A percentile compares a stretch with the other conserved stretches of the same genome.
Evolutionary conservation across 2,888 invertebrate species (phyloP).

Genomic region (Tetragonisca angustula): DNA sequence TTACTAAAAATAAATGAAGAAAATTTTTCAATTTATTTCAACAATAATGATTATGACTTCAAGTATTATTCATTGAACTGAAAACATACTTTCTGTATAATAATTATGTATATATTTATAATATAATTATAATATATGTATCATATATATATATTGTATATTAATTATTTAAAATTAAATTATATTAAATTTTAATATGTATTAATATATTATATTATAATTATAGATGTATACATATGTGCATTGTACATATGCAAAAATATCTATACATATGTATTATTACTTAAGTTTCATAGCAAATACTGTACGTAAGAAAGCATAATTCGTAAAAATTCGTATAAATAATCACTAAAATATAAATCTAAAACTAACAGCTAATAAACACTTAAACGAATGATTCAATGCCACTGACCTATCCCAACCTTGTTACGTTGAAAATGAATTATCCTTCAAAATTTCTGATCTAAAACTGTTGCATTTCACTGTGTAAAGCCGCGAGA

Average conservation of each 20-base stretch:
- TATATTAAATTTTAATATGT: no score
- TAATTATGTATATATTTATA: no score
- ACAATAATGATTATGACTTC: neutral
- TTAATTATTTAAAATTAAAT: no score
- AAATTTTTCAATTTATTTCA: neutral
- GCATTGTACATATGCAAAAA: no score
- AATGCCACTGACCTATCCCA: neutral
- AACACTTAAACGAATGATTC: neutral
- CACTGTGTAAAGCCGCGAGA: neutral
- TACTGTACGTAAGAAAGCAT: neutral
- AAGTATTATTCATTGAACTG: neutral
- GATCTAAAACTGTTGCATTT: neutral
- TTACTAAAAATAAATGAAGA: neutral
- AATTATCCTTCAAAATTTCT: neutral
- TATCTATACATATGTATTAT: neutral
- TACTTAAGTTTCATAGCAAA: neutral
- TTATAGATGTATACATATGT: no score
- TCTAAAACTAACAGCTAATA: neutral
- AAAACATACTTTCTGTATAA: no score
- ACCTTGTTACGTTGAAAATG: neutral
- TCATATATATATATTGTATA: no score
- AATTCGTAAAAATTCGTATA: no score
- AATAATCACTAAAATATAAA: neutral
- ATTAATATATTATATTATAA: no score
- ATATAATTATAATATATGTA: no score